phyloP scores from a whole-genome alignment of 2,113 vertebrate genomes.

The Labrus mixtus region DNA sequence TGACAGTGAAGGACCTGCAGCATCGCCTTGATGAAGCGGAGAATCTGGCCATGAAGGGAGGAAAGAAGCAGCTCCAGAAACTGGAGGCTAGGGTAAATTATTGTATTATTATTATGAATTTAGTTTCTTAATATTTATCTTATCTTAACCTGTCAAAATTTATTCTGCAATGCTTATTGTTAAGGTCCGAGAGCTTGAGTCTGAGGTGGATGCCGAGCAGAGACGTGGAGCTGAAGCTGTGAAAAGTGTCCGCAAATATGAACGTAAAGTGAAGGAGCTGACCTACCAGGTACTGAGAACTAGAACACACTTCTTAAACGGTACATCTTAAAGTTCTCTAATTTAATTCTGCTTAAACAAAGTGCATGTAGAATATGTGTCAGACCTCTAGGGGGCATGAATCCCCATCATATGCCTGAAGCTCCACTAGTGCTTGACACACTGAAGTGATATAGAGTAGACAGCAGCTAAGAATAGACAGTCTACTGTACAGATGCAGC shows the following conservation, averaged over 20 bases:
- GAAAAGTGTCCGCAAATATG: constrained; percentile 81
- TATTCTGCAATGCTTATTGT: constrained; percentile 20
- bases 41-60: constrained; percentile 85
- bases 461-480: constrained; percentile 31
- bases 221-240: constrained; percentile 75
- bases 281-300: constrained; percentile 76
- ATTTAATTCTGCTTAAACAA: background rate
- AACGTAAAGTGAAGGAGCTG: constrained; percentile 81
- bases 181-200: constrained; percentile 78
- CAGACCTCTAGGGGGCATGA: constrained; percentile 66
- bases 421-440: background rate
- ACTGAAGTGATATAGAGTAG: background rate
- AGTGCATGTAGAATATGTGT: constrained; percentile 21
- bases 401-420: constrained; percentile 38
- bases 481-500: background rate
- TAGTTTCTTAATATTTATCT: background rate
- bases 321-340: background rate
- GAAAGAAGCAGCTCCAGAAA: constrained; percentile 87
- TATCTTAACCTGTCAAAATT: background rate
- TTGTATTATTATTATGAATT: background rate
- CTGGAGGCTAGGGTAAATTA: constrained; percentile 83
- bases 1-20: constrained; percentile 84
- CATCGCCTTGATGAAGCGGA: constrained; percentile 93
- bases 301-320: background rate
- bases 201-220: constrained; percentile 78